These are phyloP conservation scores for Drosophila triauraria DNA, from an alignment of 1,140 invertebrate genomes.

Conservation along the genomic window DNA sequence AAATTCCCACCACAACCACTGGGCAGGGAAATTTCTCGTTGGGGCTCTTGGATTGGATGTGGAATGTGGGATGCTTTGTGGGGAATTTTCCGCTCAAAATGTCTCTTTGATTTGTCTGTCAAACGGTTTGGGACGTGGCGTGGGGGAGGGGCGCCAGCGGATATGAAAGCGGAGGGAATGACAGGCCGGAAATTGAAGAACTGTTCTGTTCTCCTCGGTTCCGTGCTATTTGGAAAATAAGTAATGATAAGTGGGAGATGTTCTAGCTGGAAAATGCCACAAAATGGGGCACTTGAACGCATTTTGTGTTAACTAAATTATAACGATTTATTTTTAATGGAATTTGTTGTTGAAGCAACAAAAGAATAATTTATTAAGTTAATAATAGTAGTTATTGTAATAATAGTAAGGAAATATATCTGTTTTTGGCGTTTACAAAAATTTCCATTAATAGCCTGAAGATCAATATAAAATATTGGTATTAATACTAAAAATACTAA, in stretches of 20 bases:
- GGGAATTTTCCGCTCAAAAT: conserved; percentile 48
- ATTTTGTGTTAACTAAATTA: neutral
- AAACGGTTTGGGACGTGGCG: conserved; percentile 12
- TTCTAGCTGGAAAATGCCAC: neutral
- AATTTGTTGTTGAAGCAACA: neutral
- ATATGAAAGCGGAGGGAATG: conserved; percentile 45
- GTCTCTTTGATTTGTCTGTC: conserved; percentile 55
- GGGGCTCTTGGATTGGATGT: conserved; percentile 36
- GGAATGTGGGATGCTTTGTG: conserved; percentile 37
- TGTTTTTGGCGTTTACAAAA: too few species aligned
- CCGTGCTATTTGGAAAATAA: conserved; percentile 23
- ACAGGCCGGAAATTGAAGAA: conserved; percentile 50
- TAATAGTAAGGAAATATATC: neutral
- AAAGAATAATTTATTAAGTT: neutral
- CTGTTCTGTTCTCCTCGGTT: conserved; percentile 16
- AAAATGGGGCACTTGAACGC: neutral
- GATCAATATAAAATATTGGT: too few species aligned
- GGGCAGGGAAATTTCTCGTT: conserved; percentile 19
- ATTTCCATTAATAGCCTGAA: too few species aligned
- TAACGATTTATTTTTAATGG: neutral
- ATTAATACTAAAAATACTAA: too few species aligned
- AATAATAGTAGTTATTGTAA: too few species aligned
- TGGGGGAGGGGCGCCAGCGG: conserved; percentile 1
- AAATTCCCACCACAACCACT: neutral
- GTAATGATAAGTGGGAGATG: conserved; percentile 41